Evolutionary conservation across 2,888 invertebrate genomes (phyloP).

Genomic region (Dryocosmus kuriphilus): DNA sequence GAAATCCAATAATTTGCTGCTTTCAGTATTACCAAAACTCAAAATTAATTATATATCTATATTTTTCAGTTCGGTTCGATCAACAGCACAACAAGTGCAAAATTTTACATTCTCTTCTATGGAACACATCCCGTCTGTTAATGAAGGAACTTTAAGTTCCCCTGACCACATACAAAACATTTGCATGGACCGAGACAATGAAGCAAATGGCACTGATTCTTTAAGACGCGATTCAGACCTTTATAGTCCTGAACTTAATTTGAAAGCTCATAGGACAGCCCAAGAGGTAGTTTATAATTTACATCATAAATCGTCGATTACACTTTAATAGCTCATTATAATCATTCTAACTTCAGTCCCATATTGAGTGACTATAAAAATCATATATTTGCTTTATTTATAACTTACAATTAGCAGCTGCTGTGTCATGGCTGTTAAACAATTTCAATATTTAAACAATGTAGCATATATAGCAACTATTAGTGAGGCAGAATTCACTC

Average conservation of each 20-base stretch:
- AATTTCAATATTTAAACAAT: too few species aligned
- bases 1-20: too few species aligned
- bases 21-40: background rate
- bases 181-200: conserved; percentile 63
- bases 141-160: conserved; percentile 52
- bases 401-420: too few species aligned
- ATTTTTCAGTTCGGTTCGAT: conserved; percentile 67
- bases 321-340: too few species aligned
- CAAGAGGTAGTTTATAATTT: conserved; percentile 66
- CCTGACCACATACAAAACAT: conserved; percentile 51
- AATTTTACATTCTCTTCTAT: conserved; percentile 64
- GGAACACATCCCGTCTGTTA: conserved; percentile 50
- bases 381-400: too few species aligned
- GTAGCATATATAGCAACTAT: too few species aligned
- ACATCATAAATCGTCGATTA: background rate
- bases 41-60: background rate
- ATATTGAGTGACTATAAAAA: too few species aligned
- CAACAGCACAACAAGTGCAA: conserved; percentile 71
- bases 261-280: conserved; percentile 74
- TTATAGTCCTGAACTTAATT: conserved; percentile 74
- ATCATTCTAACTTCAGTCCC: too few species aligned
- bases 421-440: too few species aligned
- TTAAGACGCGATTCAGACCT: conserved; percentile 70
- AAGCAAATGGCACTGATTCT: conserved; percentile 54
- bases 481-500: too few species aligned